Evolutionary conservation across 1,140 invertebrate species (phyloP).

Genomic region (Pogonognathellus flavescens): DNA sequence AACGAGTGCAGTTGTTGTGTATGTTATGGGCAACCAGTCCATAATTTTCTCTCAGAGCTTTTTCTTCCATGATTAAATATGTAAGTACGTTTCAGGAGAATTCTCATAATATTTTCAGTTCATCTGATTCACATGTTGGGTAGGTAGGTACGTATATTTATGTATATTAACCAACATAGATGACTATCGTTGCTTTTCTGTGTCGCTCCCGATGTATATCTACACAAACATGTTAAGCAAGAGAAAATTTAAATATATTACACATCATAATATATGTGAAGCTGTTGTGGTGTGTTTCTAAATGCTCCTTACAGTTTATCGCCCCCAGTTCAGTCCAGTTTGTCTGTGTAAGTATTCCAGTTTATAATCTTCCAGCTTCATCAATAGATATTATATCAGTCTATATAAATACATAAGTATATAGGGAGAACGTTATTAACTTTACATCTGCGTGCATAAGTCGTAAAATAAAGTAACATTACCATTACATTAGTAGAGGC

Average conservation of each 20-base stretch:
- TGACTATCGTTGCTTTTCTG: conserved; percentile 6
- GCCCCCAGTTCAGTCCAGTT: conserved; percentile 13
- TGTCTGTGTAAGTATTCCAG: not conserved
- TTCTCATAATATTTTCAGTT: not conserved
- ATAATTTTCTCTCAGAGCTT: not conserved
- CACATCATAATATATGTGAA: not conserved
- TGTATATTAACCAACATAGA: not conserved
- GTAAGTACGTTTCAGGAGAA: not conserved
- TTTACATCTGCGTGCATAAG: not conserved
- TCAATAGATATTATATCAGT: not conserved
- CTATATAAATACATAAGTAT: no score
- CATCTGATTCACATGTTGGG: not conserved
- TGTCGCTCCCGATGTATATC: not conserved
- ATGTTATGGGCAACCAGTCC: not conserved
- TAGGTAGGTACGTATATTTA: not conserved
- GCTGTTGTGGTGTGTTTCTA: not conserved
- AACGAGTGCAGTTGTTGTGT: conserved; percentile 19
- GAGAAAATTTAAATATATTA: not conserved
- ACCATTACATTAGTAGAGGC: not conserved
- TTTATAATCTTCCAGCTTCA: no score
- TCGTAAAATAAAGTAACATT: conserved; percentile 41
- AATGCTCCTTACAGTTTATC: conserved; percentile 1
- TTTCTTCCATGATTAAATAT: not conserved
- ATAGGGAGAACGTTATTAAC: not conserved
- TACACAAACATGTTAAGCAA: not conserved